These are phyloP conservation scores for Chrysotoxum bicinctum DNA, from an alignment of 2,888 invertebrate genomes.

Conservation along the genomic window DNA sequence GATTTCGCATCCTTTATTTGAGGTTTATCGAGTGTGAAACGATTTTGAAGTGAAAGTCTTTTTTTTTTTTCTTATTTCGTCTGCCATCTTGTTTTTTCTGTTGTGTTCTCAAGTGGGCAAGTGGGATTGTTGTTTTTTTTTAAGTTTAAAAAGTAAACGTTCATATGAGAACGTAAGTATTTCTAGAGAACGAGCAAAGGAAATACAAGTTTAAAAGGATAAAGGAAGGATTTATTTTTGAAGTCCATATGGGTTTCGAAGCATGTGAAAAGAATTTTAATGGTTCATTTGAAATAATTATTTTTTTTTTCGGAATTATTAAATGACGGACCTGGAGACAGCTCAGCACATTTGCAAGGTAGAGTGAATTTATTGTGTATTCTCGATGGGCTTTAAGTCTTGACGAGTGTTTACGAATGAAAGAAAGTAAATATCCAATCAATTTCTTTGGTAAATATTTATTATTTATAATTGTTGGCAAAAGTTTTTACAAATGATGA, in stretches of 20 bases:
- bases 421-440: neutral
- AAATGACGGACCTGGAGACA: neutral
- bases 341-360: neutral
- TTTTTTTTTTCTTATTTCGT: neutral
- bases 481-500: neutral
- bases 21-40: slow-evolving; percentile 69
- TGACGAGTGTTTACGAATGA: neutral
- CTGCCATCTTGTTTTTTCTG: slow-evolving; percentile 19
- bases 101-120: neutral
- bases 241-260: neutral
- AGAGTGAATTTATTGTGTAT: neutral
- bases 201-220: neutral
- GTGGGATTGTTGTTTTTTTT: neutral
- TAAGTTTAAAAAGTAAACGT: neutral
- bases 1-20: slow-evolving; percentile 67
- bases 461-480: neutral
- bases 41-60: slow-evolving; percentile 54
- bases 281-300: slow-evolving; percentile 56
- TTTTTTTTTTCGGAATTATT: slow-evolving; percentile 4
- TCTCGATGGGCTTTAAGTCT: too few relatives aligned
- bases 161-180: neutral
- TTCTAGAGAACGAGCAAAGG: neutral
- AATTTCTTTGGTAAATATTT: neutral
- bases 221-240: slow-evolving; percentile 17
- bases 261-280: slow-evolving; percentile 28